Evolutionary conservation across 2,888 invertebrate genomes (phyloP), one percentile per base, ranked within the genome.

Genomic region (Chydorus sphaericus): DNA sequence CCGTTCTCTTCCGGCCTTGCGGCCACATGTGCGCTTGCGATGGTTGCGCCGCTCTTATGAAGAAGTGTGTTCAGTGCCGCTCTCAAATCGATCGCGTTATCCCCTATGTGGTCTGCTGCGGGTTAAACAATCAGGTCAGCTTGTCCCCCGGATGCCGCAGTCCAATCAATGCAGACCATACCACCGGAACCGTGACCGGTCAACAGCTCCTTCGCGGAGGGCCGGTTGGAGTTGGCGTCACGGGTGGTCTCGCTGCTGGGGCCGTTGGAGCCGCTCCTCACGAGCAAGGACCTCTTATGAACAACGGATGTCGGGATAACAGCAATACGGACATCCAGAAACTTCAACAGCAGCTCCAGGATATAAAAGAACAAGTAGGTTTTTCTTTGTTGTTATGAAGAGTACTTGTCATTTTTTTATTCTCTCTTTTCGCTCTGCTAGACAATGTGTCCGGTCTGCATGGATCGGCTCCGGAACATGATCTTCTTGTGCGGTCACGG

Each of bases 391-490:
- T 28, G 8, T 11, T 29, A 18, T 11, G 18, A 18, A 14, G 20
- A 16, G 16, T 11, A 7, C 28, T 28, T 44, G 20, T 3, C 38
- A 14, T 38, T 20, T 26, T 29, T 48, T 36, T 51, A 48, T 58
- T 62, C 48, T 23, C 58, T 54, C 38, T 16, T 16, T 20, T 36
- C 26, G 58, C 52, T 56, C 23, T 38, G 76, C 4, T 79, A 96
- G 92, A 96, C 94, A 2, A 92, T 93, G 86, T 97, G 96, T 67
- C 96, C 96, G 4, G 93, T 97, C 61, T 97, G 96, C 72, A 77
- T 97, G 75, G 96, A 97, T 74, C 84, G 94, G 31, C 76, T 94
- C 66, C 96, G 94, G 75, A 96, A 97, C 73, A 94, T 97, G 93
- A 93, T 94, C 64, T 96, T 94, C 76, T 78, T 94, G 48, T 96